Base-by-base conservation (phyloP, 2,888 invertebrate genomes). In the Tenthredo livida region DNA sequence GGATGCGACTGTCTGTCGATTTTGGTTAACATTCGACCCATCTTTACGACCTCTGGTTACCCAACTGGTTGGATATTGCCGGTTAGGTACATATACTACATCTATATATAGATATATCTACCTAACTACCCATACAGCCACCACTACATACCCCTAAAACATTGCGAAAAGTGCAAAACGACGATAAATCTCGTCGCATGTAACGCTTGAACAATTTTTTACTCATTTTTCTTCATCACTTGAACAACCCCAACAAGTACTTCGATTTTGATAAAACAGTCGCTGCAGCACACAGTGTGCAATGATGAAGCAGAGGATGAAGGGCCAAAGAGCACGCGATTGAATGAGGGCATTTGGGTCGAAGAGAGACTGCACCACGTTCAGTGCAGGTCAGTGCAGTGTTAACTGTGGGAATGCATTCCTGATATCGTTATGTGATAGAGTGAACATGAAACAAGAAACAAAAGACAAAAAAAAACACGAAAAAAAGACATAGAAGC, bases 1-100 rank as follows among this genome's bases (percentile, higher is more conserved):
- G 89, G 88, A 87, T 85, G 87, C 87, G 87, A 88, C 86, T 86
- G 85, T 85, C 72, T 85, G 85, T 86, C 87, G 86, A 88, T 88
- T 85, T 86, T 54, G 85, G 73, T 87, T 88, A 85, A 84, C 85
- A 83, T 84, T 84, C 84, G 65, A 43, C 43, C 70, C 61, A 83
- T 83, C 50, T 83, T 83, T 61, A 47, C 47, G 25, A n/a, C 43
- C 58, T 12, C 40, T 17, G 70, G 70, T 73, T 73, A 40, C 72
- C 21, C 21, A 50, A 50, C 50, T n/a, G 54, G 54, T 54, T 10
- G 54, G 54, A 7, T 54, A 54, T 54, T n/a, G 6, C 54, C n/a
- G 7, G n/a, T 0, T 54, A n/a, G n/a, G n/a, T 54, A 54, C n/a
- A n/a, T n/a, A n/a, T n/a, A n/a, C n/a, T n/a, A n/a, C n/a, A n/a